These are phyloP conservation scores for Galaxias olidus DNA, from an alignment of 2,797 vertebrate species.

Conservation along the genomic window DNA sequence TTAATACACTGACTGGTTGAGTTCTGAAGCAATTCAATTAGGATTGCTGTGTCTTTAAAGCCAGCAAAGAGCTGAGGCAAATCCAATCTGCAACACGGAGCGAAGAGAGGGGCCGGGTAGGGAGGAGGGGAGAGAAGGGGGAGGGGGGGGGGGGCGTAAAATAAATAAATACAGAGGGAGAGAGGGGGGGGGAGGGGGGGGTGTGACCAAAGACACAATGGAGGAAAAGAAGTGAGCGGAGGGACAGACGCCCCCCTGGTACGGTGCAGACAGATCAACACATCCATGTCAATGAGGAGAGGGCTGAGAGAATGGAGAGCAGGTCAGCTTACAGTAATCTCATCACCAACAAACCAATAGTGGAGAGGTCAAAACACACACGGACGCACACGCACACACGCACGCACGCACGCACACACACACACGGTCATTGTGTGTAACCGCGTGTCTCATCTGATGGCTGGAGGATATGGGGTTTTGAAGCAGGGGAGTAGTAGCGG, in stretches of 20 bases:
- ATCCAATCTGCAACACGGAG: conserved; percentile 69
- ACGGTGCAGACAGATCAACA: too few species aligned
- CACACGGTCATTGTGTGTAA: background rate
- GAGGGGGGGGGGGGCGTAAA: background rate
- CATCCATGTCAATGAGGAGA: too few species aligned
- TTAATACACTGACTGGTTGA: conserved; percentile 75
- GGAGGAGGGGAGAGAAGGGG: conserved; percentile 2
- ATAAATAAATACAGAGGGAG: conserved; percentile 27
- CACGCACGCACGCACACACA: background rate
- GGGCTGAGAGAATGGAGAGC: conserved; percentile 48
- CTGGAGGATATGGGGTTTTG: too few species aligned
- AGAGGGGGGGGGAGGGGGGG: conserved; percentile 36
- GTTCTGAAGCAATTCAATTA: conserved; percentile 83
- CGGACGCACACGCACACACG: conserved; percentile 1
- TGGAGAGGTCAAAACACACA: conserved; percentile 54
- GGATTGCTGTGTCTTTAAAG: conserved; percentile 76
- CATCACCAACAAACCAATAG: conserved; percentile 27
- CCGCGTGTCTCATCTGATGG: too few species aligned
- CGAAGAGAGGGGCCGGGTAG: conserved; percentile 4
- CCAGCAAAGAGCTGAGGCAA: conserved; percentile 73
- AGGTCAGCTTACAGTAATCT: conserved; percentile 67
- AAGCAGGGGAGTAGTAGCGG: too few species aligned
- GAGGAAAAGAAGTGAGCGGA: too few species aligned
- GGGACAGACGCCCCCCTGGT: too few species aligned
- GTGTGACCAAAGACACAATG: conserved; percentile 42